Evolutionary conservation across 2,113 vertebrate genomes (phyloP).

Genomic region (Fulmarus glacialis): DNA sequence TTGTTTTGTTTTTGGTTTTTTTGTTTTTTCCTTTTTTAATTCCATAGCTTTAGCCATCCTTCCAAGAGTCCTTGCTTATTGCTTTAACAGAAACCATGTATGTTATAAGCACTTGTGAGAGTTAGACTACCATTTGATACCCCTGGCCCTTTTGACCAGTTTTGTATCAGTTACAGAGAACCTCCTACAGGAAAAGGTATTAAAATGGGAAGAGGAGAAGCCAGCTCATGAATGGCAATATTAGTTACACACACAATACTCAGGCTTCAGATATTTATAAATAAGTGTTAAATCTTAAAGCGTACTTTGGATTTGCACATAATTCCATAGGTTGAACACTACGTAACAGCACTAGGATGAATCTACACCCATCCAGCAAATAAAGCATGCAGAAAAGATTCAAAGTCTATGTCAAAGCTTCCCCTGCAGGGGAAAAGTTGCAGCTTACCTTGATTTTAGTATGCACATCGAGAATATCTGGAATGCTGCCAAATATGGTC

Average conservation of each 20-base stretch:
- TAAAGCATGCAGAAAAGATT: not conserved
- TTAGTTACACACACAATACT: not conserved
- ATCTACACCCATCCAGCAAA: not conserved
- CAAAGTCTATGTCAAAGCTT: not conserved
- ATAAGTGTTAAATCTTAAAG: not conserved
- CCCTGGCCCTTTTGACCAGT: not conserved
- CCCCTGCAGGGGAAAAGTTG: not conserved
- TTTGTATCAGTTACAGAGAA: not conserved
- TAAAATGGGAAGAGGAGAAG: not conserved
- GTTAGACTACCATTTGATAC: not conserved
- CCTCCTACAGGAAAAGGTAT: not conserved
- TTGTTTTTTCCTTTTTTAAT: not conserved
- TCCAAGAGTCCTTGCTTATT: not conserved
- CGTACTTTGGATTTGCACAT: not conserved
- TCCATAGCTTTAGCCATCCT: not conserved
- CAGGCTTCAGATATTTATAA: not conserved
- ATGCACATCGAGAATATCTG: constrained; percentile 96
- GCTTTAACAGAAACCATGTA: not conserved
- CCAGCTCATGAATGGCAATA: not conserved
- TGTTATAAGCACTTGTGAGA: not conserved
- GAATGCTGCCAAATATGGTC: constrained; percentile 98
- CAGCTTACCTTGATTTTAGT: constrained; percentile 90
- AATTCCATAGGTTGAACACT: not conserved
- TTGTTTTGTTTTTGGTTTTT: too few relatives aligned
- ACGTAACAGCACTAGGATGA: not conserved